These are phyloP conservation scores for Agrilus cyanescens DNA, from an alignment of 2,888 invertebrate genomes.

Conservation along the genomic window DNA sequence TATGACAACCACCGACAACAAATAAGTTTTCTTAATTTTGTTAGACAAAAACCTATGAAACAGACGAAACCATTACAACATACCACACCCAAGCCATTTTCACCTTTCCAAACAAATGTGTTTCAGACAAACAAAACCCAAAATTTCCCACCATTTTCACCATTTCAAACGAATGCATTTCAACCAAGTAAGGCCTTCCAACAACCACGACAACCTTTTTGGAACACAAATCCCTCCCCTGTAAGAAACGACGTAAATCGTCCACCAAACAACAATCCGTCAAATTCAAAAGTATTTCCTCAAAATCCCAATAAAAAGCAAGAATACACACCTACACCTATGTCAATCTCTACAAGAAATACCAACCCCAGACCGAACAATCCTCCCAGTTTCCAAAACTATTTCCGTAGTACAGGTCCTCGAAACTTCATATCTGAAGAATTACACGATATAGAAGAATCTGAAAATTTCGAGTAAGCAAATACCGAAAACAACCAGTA, in stretches of 20 bases:
- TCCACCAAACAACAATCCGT: neutral
- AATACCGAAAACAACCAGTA: neutral
- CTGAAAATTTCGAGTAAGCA: neutral
- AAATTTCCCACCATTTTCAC: too few relatives aligned
- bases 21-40: constrained; percentile 3
- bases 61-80: neutral
- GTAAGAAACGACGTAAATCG: neutral
- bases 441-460: constrained; percentile 6
- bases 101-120: too few relatives aligned
- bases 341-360: constrained; percentile 6
- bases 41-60: neutral
- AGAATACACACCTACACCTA: constrained; percentile 7
- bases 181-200: neutral
- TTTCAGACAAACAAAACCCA: too few relatives aligned
- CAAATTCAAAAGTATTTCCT: neutral
- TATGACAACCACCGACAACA: constrained; percentile 9
- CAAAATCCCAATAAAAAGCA: neutral
- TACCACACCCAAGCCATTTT: too few relatives aligned
- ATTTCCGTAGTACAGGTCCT: constrained; percentile 2
- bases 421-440: constrained; percentile 8
- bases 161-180: too few relatives aligned
- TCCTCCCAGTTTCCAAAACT: neutral
- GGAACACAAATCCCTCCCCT: neutral
- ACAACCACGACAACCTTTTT: neutral
- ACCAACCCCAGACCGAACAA: constrained; percentile 1